Conservation (phyloP, 2,888 invertebrate genomes). For the Machimus rusticus region DNA sequence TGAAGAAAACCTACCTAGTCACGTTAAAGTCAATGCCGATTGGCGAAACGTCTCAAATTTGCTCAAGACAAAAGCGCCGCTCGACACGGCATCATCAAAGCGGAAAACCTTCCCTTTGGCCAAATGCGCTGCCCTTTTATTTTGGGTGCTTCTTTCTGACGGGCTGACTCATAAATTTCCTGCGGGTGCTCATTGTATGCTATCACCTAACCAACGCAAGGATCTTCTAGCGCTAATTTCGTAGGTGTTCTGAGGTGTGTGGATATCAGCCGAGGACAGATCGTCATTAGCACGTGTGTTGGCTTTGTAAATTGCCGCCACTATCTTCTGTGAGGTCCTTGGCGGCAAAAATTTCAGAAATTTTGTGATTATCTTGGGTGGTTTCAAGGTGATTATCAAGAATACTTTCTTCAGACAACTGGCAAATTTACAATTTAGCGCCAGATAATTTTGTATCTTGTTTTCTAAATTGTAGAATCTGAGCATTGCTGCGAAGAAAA, state of each 20-base stretch:
- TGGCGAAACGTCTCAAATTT: not conserved
- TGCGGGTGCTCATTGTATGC: conserved; percentile 13
- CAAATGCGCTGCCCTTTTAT: not conserved
- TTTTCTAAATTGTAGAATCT: not conserved
- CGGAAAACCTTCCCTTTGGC: not conserved
- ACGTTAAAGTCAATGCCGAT: not conserved
- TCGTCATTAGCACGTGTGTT: conserved; percentile 33
- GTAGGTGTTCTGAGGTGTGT: not conserved
- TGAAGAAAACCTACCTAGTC: not conserved
- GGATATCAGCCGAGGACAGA: conserved; percentile 23
- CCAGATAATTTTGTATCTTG: not conserved
- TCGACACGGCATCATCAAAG: conserved; percentile 32
- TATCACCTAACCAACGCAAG: not conserved
- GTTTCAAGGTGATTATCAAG: not conserved
- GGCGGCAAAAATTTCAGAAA: not conserved
- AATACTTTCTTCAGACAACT: not conserved
- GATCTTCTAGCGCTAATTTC: not conserved
- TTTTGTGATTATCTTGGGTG: not conserved
- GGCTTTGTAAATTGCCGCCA: conserved; percentile 7
- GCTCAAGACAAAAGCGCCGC: not conserved
- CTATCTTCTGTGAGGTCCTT: conserved; percentile 25
- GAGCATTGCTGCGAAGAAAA: too few relatives aligned
- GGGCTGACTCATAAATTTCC: conserved; percentile 33
- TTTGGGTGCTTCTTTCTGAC: not conserved
- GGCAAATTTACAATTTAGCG: not conserved